Evolutionary conservation across 2,113 vertebrate genomes (phyloP).

Genomic region (Aldabrachelys gigantea): DNA sequence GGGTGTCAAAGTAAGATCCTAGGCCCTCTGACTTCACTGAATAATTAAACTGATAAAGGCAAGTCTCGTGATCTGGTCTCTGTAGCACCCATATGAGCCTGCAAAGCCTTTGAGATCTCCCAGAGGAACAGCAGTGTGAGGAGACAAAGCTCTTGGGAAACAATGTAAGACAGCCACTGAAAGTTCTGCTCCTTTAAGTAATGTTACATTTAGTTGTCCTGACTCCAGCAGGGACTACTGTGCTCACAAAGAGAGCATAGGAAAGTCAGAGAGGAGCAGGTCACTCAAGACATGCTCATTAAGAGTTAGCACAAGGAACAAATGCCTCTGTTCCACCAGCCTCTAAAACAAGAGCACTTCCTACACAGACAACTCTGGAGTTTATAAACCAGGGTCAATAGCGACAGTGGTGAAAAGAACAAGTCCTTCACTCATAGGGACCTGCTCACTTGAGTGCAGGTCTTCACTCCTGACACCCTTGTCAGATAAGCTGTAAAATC

Average conservation of each 20-base stretch:
- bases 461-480: neutral
- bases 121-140: neutral
- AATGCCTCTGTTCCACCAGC: neutral
- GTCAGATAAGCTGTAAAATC: neutral
- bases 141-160: neutral
- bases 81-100: neutral
- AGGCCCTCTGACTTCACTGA: neutral
- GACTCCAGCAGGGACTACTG: neutral
- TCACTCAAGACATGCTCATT: neutral
- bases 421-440: neutral
- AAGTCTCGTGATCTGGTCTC: neutral
- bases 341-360: neutral
- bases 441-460: neutral
- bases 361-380: neutral
- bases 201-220: neutral
- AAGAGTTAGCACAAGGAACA: neutral
- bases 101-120: neutral
- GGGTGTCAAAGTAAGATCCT: neutral
- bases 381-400: accelerated
- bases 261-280: accelerated
- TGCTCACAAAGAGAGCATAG: neutral
- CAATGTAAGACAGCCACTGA: neutral
- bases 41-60: neutral
- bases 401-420: accelerated
- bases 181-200: neutral